These are phyloP conservation scores for Bettongia penicillata DNA, from an alignment of 2,113 vertebrate genomes.

Conservation along the genomic window DNA sequence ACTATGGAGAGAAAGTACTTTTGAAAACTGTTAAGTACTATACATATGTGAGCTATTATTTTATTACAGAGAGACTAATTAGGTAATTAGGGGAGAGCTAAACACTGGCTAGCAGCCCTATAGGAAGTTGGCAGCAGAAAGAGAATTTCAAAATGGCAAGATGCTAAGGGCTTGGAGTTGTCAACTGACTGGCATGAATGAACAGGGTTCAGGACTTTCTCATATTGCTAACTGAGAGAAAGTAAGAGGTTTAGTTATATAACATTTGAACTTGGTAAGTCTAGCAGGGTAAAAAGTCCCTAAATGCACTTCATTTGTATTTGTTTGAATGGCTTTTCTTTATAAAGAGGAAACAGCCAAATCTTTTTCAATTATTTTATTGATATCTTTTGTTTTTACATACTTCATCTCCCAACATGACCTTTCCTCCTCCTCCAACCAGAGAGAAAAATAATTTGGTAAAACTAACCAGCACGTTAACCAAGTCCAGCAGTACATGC, in stretches of 20 bases:
- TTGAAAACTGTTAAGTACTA: neutral
- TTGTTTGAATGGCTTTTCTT: neutral
- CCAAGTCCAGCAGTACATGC: neutral
- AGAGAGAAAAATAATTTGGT: neutral
- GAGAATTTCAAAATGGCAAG: neutral
- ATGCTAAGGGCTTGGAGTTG: neutral
- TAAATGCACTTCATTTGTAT: neutral
- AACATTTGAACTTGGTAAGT: neutral
- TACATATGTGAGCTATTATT: neutral
- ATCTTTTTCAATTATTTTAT: neutral
- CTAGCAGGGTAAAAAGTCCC: neutral
- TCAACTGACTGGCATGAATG: neutral
- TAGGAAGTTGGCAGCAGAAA: neutral
- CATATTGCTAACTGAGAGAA: neutral
- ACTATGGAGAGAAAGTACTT: neutral
- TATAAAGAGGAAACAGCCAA: neutral
- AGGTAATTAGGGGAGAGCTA: neutral
- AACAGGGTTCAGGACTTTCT: neutral
- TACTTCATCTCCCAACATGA: neutral
- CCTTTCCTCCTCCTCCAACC: neutral
- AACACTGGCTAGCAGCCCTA: neutral
- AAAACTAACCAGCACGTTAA: neutral
- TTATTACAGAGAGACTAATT: neutral
- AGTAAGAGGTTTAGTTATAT: neutral
- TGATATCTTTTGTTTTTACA: neutral